These are phyloP conservation scores for Caerostris extrusa DNA, from an alignment of 1,140 invertebrate genomes.

Conservation along the genomic window DNA sequence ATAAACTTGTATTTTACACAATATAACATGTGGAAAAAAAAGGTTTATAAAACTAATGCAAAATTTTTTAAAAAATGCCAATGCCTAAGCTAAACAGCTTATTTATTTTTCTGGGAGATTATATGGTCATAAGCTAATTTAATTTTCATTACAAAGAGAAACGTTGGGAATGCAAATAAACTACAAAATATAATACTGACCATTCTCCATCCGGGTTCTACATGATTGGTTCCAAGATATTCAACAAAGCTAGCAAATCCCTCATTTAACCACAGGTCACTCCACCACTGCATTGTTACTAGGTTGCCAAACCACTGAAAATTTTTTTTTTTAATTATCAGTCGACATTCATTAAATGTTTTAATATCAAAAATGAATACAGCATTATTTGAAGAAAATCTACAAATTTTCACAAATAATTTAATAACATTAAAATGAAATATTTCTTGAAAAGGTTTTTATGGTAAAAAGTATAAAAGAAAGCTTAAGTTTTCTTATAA, in stretches of 20 bases:
- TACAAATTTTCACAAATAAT: no score
- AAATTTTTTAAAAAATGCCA: not conserved
- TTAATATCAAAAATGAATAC: no score
- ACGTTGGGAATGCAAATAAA: no score
- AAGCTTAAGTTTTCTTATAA: no score
- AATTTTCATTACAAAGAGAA: no score
- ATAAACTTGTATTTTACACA: not conserved
- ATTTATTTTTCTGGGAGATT: not conserved
- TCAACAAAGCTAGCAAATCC: constrained; percentile 94
- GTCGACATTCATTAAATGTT: no score
- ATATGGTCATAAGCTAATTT: no score
- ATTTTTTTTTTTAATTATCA: not conserved
- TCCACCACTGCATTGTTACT: constrained; percentile 92
- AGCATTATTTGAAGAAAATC: no score
- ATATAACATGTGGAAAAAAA: not conserved
- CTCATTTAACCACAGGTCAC: constrained; percentile 95
- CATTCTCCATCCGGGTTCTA: constrained; percentile 91
- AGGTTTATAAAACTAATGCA: not conserved
- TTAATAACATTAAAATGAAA: no score
- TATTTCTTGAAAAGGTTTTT: no score
- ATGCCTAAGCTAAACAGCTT: not conserved
- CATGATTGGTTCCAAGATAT: constrained; percentile 88
- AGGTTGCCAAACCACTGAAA: constrained; percentile 88
- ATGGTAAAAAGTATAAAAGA: no score
- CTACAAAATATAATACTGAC: constrained; percentile 22